Evolutionary conservation across 2,797 vertebrate species (phyloP), one percentile per base, ranked within the genome.

Genomic region (Dromococcyx pavoninus): DNA sequence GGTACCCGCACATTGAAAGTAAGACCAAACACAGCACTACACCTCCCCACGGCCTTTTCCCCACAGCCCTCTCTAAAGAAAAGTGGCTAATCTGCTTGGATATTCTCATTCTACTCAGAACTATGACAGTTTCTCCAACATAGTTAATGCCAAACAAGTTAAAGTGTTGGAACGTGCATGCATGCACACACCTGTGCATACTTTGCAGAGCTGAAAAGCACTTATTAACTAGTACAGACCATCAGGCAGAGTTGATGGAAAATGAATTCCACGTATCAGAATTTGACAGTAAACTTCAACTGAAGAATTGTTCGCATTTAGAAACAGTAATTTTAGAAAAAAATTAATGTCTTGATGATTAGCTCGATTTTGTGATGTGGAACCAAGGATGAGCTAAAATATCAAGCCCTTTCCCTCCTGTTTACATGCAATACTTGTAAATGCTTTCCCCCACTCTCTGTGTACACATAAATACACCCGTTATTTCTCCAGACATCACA

Each of bases 321-420:
- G 44, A 62, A 70, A 87, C 15, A 75, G 54, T 27, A 43, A 79
- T 23, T 57, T 65, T 32, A 70, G 32, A 56, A 87, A 82, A 82
- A 81, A 30, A 3, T 9, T 22, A 89, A 13, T 25, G 22, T 65
- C 0, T 0, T 1, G 2, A 76, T 50, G 1, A 51, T 60, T 50
- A 74, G 30, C 33, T 86, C 72, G 15, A 46, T 74, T 89, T 72
- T 35, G n/a, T 61, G 2, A 57, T 65, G 19, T 17, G 23, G 15
- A 89, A 75, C 13, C 76, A 73, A 67, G 5, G 28, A 37, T 0
- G 7, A 71, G 17, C 41, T 35, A 10, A 33, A 60, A 57, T 53
- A 13, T 15, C 8, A 27, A 51, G 2, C 44, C 35, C 25, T 41
- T 60, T n/a, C 16, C 8, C 28, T 64, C 32, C 30, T 28, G 17